Evolutionary conservation across 2,113 vertebrate species (phyloP).

Genomic region (Centropristis striata): DNA sequence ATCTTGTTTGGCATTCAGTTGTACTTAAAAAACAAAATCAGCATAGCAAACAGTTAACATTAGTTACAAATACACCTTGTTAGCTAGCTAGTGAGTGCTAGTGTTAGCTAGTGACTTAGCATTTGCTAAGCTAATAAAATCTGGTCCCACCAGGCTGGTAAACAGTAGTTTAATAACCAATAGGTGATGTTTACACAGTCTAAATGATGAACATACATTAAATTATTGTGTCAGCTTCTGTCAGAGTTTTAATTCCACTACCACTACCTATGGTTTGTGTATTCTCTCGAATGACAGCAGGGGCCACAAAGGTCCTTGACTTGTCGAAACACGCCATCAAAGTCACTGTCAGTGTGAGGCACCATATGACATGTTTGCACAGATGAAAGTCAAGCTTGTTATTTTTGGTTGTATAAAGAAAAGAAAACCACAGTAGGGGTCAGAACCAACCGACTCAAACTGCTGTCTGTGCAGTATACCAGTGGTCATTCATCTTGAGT

Average conservation of each 20-base stretch:
- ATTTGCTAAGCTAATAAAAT: too few species aligned
- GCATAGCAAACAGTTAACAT: too few species aligned
- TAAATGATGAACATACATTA: too few species aligned
- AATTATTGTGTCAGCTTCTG: background rate
- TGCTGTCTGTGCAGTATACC: background rate
- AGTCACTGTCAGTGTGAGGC: background rate
- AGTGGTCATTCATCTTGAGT: background rate
- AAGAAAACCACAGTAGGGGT: background rate
- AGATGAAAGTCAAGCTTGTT: background rate
- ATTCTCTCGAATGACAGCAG: background rate
- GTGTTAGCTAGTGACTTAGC: too few species aligned
- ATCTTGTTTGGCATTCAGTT: too few species aligned
- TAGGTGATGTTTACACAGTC: too few species aligned
- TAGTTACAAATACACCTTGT: too few species aligned
- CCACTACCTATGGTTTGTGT: background rate
- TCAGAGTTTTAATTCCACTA: background rate
- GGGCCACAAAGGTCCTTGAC: background rate
- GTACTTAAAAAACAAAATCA: too few species aligned
- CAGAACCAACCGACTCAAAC: background rate
- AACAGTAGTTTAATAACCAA: too few species aligned
- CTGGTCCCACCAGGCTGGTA: too few species aligned
- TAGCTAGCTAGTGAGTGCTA: too few species aligned
- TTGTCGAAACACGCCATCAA: background rate
- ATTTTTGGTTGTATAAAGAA: background rate
- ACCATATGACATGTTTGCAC: conserved; percentile 1